A percentile compares a stretch with the other conserved stretches of the same genome.
These are phyloP conservation scores for Zaprionus taronus DNA, from an alignment of 1,140 invertebrate genomes.

Conservation along the genomic window DNA sequence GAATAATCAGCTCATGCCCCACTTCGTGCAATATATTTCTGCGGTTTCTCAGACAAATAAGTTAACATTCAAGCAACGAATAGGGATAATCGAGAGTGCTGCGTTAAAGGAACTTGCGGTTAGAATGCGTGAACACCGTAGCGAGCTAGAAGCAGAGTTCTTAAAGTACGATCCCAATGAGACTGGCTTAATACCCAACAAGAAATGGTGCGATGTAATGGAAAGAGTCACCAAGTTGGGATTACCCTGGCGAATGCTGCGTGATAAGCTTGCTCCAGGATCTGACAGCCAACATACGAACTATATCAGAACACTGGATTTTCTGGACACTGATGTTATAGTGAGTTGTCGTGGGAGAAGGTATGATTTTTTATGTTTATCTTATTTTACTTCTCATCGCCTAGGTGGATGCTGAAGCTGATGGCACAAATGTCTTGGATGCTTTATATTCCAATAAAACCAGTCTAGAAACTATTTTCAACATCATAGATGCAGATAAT, in stretches of 20 bases:
- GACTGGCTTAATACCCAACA: slow-evolving; percentile 89
- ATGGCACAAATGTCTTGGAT: slow-evolving; percentile 90
- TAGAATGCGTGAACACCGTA: slow-evolving; percentile 89
- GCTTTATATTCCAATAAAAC: slow-evolving; percentile 94
- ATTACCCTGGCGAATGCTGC: slow-evolving; percentile 92
- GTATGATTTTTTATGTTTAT: too few species aligned
- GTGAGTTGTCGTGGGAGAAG: slow-evolving; percentile 77
- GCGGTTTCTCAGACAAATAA: slow-evolving; percentile 88
- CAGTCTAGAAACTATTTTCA: slow-evolving; percentile 94
- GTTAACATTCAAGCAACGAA: slow-evolving; percentile 92
- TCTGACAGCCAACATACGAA: slow-evolving; percentile 88
- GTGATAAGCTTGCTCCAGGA: slow-evolving; percentile 89
- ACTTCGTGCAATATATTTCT: slow-evolving; percentile 94
- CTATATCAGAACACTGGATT: slow-evolving; percentile 91
- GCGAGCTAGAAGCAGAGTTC: slow-evolving; percentile 90
- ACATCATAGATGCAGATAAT: slow-evolving; percentile 96
- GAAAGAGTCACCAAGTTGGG: slow-evolving; percentile 90
- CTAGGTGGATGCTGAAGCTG: slow-evolving; percentile 86
- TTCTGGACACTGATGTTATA: slow-evolving; percentile 86
- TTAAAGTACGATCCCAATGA: slow-evolving; percentile 88
- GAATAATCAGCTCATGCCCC: slow-evolving; percentile 89
- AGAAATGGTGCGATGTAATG: slow-evolving; percentile 92
- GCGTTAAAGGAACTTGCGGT: slow-evolving; percentile 91
- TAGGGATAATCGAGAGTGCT: slow-evolving; percentile 92
- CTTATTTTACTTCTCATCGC: not conserved